Percentiles rank a stretch among this genome's conserved stretches.
These are phyloP conservation scores for Craterocephalus amniculus DNA, from an alignment of 2,797 vertebrate species.

Conservation along the genomic window DNA sequence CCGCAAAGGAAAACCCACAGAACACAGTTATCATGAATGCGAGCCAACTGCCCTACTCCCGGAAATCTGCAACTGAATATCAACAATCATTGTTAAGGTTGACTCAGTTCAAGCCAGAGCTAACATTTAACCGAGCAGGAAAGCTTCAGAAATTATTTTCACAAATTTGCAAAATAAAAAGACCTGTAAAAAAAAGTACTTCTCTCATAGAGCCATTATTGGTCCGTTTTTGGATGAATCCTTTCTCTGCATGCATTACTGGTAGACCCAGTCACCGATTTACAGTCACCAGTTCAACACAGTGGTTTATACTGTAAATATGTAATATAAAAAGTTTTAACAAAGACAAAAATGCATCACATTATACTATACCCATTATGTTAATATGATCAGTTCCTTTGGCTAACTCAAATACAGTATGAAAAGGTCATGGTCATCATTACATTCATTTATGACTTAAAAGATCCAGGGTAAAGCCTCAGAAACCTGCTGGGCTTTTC, in stretches of 20 bases:
- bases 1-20: slow-evolving; percentile 17
- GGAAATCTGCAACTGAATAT: slow-evolving; percentile 40
- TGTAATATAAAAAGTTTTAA: background rate
- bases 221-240: background rate
- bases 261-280: background rate
- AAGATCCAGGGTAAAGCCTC: background rate
- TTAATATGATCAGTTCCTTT: too few relatives aligned
- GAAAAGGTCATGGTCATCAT: background rate
- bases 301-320: background rate
- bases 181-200: background rate
- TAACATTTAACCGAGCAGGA: slow-evolving; percentile 22
- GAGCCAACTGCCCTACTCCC: background rate
- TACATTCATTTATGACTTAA: background rate
- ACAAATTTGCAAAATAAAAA: slow-evolving; percentile 11
- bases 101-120: slow-evolving; percentile 37
- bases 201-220: background rate
- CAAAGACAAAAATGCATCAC: background rate
- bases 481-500: background rate
- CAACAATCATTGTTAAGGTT: slow-evolving; percentile 21
- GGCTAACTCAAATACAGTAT: background rate
- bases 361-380: background rate
- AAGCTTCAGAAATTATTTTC: background rate
- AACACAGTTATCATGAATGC: slow-evolving; percentile 11
- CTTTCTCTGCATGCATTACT: background rate
- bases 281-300: background rate